phyloP scores from a whole-genome alignment of 2,113 vertebrate genomes.

The Hoplias malabaricus region DNA sequence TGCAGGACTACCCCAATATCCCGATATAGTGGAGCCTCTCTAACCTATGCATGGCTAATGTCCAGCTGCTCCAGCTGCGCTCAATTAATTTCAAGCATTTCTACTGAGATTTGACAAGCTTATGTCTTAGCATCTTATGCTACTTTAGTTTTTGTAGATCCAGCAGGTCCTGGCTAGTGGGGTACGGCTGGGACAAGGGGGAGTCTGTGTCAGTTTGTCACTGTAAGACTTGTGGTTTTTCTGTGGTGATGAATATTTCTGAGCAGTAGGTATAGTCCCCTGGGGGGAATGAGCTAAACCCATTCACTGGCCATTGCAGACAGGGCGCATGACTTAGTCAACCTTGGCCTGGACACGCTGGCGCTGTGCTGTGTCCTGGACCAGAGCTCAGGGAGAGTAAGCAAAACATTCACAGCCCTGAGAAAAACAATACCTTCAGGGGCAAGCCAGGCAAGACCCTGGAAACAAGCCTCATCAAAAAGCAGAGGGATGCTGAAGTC shows the following conservation, averaged over 20 bases:
- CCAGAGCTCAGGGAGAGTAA: not conserved
- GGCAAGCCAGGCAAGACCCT: constrained; percentile 50
- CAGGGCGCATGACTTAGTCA: constrained; percentile 57
- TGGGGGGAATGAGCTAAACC: constrained; percentile 16
- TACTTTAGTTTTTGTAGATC: not conserved
- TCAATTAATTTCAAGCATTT: no score
- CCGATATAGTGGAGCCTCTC: no score
- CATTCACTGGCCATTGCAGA: constrained; percentile 54
- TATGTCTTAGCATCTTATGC: no score
- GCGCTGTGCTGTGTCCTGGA: not conserved
- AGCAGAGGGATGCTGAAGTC: no score
- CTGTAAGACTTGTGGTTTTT: not conserved
- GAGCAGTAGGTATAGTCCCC: no score
- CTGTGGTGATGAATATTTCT: not conserved
- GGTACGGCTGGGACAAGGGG: not conserved
- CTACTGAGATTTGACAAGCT: no score
- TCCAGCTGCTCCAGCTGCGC: no score
- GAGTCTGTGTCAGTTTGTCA: not conserved
- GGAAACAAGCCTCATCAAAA: constrained; percentile 51
- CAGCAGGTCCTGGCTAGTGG: no score
- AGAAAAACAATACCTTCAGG: constrained; percentile 1
- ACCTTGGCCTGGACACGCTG: not conserved
- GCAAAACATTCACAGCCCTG: not conserved
- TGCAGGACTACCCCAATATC: no score
- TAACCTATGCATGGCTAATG: no score